Conservation (phyloP, 64 coral and sea anemone genomes). For the Stichodactyla helianthus region DNA sequence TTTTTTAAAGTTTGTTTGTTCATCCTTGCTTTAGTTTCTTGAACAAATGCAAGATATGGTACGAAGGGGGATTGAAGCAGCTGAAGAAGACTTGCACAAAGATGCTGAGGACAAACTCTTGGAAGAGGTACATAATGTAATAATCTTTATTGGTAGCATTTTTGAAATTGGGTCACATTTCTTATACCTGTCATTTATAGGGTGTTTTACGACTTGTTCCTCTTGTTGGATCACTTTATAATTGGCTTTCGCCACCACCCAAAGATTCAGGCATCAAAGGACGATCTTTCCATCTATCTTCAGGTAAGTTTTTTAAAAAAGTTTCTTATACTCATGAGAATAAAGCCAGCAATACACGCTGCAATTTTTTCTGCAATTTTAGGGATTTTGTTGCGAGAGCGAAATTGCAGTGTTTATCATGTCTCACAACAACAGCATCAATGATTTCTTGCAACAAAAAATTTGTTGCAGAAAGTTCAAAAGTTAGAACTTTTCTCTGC, state of each 20-base stretch:
- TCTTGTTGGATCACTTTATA: slow-evolving; percentile 66
- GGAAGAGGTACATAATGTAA: slow-evolving; percentile 51
- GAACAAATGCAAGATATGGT: slow-evolving; percentile 86
- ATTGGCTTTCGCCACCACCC: slow-evolving; percentile 86
- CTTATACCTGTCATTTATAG: neutral
- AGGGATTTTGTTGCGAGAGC: too few species aligned
- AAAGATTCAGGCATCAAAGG: slow-evolving; percentile 71
- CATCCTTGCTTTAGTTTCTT: slow-evolving; percentile 41
- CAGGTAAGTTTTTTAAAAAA: slow-evolving; percentile 38
- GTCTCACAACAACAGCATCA: too few species aligned
- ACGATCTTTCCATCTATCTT: slow-evolving; percentile 82
- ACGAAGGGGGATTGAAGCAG: slow-evolving; percentile 81
- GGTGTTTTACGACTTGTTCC: slow-evolving; percentile 74
- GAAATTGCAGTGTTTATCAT: too few species aligned
- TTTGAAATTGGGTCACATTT: neutral
- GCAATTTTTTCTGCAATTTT: too few species aligned
- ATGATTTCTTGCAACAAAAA: too few species aligned
- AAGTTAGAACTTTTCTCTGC: too few species aligned
- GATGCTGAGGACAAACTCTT: slow-evolving; percentile 74
- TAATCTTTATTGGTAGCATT: neutral
- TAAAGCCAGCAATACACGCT: too few species aligned
- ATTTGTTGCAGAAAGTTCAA: too few species aligned
- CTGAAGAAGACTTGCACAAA: slow-evolving; percentile 79
- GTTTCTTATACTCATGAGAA: neutral
- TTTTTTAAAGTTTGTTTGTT: too few species aligned